Conservation (phyloP, 1,140 invertebrate species). For the Berghia stephanieae region DNA sequence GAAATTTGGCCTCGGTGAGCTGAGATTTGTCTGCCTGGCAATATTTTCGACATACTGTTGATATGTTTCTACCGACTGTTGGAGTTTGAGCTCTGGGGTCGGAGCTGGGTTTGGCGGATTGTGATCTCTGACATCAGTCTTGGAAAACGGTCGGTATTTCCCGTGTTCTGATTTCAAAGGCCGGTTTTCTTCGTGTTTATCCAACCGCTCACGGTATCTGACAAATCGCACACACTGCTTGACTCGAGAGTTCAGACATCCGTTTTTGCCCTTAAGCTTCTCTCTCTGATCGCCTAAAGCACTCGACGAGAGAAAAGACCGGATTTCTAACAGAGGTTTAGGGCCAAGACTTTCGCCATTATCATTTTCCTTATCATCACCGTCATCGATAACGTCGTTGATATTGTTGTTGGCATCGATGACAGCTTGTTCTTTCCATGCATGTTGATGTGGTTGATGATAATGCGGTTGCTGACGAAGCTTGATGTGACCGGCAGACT, state of each 20-base stretch:
- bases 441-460: no score
- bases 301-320: not conserved
- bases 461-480: no score
- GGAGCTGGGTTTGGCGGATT: not conserved
- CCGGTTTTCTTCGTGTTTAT: not conserved
- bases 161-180: not conserved
- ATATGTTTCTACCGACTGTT: not conserved
- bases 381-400: not conserved
- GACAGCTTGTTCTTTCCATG: no score
- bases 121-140: not conserved
- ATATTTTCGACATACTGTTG: not conserved
- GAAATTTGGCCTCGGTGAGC: not conserved
- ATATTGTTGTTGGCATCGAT: not conserved
- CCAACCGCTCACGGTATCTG: not conserved
- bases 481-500: no score
- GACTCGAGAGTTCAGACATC: not conserved
- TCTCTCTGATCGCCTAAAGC: not conserved
- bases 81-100: not conserved
- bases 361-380: no score
- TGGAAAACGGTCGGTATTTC: not conserved
- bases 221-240: slow-evolving; percentile 12
- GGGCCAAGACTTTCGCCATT: no score
- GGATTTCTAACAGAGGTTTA: not conserved
- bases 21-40: not conserved
- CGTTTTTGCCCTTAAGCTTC: not conserved